A percentile compares a stretch with the other conserved stretches of the same genome.
Evolutionary conservation across 1,140 invertebrate species (phyloP).

Genomic region (Galleria mellonella): DNA sequence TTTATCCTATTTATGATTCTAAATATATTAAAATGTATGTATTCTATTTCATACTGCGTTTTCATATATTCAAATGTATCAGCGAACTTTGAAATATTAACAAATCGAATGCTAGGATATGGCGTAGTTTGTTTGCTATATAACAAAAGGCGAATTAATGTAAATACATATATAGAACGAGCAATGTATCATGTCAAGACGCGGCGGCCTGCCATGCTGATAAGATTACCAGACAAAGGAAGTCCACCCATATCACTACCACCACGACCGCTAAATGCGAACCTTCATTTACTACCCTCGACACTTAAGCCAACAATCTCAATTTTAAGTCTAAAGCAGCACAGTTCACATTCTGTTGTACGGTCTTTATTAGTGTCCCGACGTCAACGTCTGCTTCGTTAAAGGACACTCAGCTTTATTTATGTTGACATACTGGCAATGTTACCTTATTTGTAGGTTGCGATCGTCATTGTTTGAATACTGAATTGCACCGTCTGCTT

Average conservation of each 20-base stretch:
- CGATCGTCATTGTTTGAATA: slow-evolving; percentile 18
- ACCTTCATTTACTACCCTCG: slow-evolving; percentile 58
- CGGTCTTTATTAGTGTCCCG: slow-evolving; percentile 49
- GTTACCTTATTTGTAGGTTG: slow-evolving; percentile 57
- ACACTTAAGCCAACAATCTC: slow-evolving; percentile 20
- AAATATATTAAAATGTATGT: too few relatives aligned
- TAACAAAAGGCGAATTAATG: background rate
- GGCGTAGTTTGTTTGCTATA: too few relatives aligned
- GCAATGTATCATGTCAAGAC: slow-evolving; percentile 66
- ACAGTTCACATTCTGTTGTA: slow-evolving; percentile 37
- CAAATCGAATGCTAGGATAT: too few relatives aligned
- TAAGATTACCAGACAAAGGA: slow-evolving; percentile 72
- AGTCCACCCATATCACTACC: slow-evolving; percentile 70
- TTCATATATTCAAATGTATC: too few relatives aligned
- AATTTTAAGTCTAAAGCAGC: slow-evolving; percentile 29
- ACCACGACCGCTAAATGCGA: slow-evolving; percentile 59
- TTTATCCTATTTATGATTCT: too few relatives aligned
- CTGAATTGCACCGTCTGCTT: slow-evolving; percentile 26
- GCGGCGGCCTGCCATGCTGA: slow-evolving; percentile 52
- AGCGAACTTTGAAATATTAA: too few relatives aligned
- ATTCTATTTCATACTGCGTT: too few relatives aligned
- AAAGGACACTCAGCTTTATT: slow-evolving; percentile 72
- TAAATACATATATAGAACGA: slow-evolving; percentile 18
- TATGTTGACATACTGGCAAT: slow-evolving; percentile 66
- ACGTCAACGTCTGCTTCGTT: slow-evolving; percentile 67